Evolutionary conservation across 2,888 invertebrate genomes (phyloP), one percentile per base, ranked within the genome.

Genomic region (Serrognathus titanus): DNA sequence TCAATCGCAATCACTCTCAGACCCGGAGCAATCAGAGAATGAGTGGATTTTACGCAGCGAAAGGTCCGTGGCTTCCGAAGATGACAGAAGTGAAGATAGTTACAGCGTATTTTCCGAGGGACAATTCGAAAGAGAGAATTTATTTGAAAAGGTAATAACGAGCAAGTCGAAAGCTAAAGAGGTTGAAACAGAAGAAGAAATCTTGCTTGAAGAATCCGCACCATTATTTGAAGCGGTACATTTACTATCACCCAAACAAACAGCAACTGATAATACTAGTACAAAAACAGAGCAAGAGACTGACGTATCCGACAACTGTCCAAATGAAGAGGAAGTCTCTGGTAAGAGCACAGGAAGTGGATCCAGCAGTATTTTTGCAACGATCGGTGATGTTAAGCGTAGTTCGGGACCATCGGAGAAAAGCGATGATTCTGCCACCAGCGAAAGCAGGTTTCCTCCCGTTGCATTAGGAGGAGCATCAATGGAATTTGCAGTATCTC

Each of bases 401-500:
- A 81, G 82, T 45, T 80, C 82, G 0, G 80, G 79, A 24, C 79
- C 81, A 35, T 83, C 84, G 16, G 87, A 87, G 63, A 87, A 87
- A 70, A 79, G 81, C 13, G 83, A 79, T 63, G 83, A 84, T 61
- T 82, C 79, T 48, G 80, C 80, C 63, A 78, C 80, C 1, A 83
- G 83, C 55, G 81, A 67, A 51, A 75, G 75, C 64, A 76, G 77
- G 8, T 74, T 83, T 41, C 81, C 83, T 3, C 80, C 81, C n/a
- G 81, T 83, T n/a, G 74, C 79, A 7, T 68, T 81, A 9, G 81
- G 84, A 58, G 85, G 86, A 13, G 84, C 88, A 11, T 87, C 89
- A 8, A 89, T 91, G 83, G 92, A 92, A 72, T 92, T 92, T 75
- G 90, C 91, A 0, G 92, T 91, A 1, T 91, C 91, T 0, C 79